These are phyloP conservation scores for Notamacropus eugenii DNA, from an alignment of 2,797 vertebrate genomes.

Conservation along the genomic window DNA sequence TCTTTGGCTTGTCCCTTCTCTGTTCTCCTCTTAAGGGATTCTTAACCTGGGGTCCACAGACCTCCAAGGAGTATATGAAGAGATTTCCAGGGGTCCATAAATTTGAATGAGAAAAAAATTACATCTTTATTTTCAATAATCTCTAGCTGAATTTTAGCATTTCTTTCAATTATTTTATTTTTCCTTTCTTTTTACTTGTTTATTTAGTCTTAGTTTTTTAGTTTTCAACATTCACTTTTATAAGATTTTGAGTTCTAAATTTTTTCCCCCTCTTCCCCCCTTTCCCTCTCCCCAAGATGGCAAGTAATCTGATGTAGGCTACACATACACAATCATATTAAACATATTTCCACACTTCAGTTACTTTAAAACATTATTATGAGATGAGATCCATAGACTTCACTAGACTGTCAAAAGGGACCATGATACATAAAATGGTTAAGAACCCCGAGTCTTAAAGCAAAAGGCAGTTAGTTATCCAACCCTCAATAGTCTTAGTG, in stretches of 20 bases:
- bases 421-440: background rate
- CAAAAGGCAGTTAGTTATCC: background rate
- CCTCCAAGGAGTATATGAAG: background rate
- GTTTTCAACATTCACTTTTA: too few relatives aligned
- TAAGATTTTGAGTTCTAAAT: too few relatives aligned
- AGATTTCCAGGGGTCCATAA: background rate
- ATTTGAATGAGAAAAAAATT: background rate
- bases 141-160: background rate
- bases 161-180: background rate
- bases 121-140: background rate
- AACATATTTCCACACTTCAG: background rate
- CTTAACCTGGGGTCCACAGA: background rate
- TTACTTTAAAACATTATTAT: background rate
- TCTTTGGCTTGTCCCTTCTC: background rate
- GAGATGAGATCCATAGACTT: background rate
- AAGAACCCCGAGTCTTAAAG: background rate
- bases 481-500: background rate
- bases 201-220: too few relatives aligned
- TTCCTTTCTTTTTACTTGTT: too few relatives aligned
- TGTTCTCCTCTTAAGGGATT: background rate
- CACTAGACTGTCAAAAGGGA: background rate
- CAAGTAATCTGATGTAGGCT: too few relatives aligned
- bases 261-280: too few relatives aligned
- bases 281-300: too few relatives aligned
- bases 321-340: too few relatives aligned